Evolutionary conservation across 2,888 invertebrate genomes (phyloP), one percentile per base, ranked within the genome.

Genomic region (Hypolimnas misippus): DNA sequence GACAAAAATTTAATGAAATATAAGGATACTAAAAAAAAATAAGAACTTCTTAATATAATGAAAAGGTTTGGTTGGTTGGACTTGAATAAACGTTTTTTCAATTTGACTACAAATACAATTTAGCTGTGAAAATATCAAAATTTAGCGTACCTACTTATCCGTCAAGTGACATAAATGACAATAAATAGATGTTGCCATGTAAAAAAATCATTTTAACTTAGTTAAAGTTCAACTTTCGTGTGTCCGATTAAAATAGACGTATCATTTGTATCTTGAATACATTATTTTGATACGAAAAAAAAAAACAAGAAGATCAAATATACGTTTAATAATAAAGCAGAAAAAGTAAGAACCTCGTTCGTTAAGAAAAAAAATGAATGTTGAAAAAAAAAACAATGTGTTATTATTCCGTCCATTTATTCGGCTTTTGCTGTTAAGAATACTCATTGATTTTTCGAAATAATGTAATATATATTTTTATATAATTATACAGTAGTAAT

Each of bases 311-410:
- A 5, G 12, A n/a, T 40, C 14, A 40, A 14, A 16, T 5, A n/a
- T 40, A 16, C 19, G 44, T 46, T 46, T 46, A 21, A 21, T 46
- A 21, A 12, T 46, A 5, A 46, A 21, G 44, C 44, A 46, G 44
- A n/a, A 46, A 4, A 21, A 19, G 3, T 19, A 46, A n/a, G 19
- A 21, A 12, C 44, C 12, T 44, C 17, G 19, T 16, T 21, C 4
- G 21, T 19, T 21, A 5, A 21, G 1, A 21, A 21, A 46, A 46
- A 46, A 21, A 19, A 4, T 40, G 38, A n/a, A n/a, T 40, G n/a
- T 40, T 14, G n/a, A 40, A 40, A 40, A 40, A 35, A 16, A 40
- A 16, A 2, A 4, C 17, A 21, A 12, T n/a, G n/a, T n/a, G n/a
- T 17, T 46, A 21, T 2, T 21, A 46, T 46, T 46, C 44, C 44